Evolutionary conservation across 2,797 vertebrate genomes (phyloP).

Genomic region (Enteromius mattozi): DNA sequence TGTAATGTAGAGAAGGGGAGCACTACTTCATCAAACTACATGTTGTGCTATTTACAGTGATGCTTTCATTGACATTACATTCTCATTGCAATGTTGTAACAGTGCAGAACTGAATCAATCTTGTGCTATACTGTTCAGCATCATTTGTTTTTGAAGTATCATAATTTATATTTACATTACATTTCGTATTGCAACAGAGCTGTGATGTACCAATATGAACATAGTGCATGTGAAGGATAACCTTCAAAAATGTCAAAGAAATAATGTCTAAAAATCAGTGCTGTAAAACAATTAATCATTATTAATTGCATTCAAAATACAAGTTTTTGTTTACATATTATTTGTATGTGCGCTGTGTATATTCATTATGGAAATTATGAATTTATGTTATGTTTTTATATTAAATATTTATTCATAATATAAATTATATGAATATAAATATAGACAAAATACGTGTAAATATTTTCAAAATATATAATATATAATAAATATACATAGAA

Average conservation of each 20-base stretch:
- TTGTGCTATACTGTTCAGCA: constrained; percentile 2
- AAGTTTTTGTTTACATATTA: too few relatives aligned
- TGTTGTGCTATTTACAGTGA: constrained; percentile 27
- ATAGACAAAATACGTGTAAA: too few relatives aligned
- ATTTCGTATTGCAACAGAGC: background rate
- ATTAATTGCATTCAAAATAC: too few relatives aligned
- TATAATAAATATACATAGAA: too few relatives aligned
- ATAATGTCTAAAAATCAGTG: background rate
- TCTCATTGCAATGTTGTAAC: background rate
- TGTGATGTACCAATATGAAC: background rate
- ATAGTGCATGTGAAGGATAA: background rate
- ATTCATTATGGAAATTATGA: too few relatives aligned
- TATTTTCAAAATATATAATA: too few relatives aligned
- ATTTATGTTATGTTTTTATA: too few relatives aligned
- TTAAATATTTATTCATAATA: too few relatives aligned
- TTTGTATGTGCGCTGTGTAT: too few relatives aligned
- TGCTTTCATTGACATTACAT: constrained; percentile 5
- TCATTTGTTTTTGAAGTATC: constrained; percentile 10
- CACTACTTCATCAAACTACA: constrained; percentile 41
- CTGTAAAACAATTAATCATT: too few relatives aligned
- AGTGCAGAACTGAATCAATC: constrained; percentile 10
- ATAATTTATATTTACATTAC: constrained; percentile 31
- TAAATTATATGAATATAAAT: too few relatives aligned
- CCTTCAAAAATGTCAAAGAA: background rate
- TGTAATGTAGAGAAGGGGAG: constrained; percentile 39